A percentile compares a stretch with the other conserved stretches of the same genome.
Conservation (phyloP, 2,797 vertebrate genomes). For the Mareca penelope region DNA sequence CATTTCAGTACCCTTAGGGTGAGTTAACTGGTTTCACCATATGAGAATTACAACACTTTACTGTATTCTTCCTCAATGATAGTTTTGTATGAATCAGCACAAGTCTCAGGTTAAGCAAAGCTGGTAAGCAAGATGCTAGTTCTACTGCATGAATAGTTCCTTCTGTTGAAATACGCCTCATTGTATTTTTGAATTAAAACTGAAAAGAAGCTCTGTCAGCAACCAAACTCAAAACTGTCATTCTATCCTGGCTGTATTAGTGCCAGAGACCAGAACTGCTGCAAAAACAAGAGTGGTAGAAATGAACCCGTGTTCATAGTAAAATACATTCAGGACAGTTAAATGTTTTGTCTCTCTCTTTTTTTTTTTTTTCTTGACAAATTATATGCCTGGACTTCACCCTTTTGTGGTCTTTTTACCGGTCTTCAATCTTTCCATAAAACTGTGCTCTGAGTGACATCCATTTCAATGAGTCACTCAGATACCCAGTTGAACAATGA, state of each 20-base stretch:
- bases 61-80: conserved; percentile 21
- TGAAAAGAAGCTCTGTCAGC: not conserved
- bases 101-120: conserved; percentile 9
- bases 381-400: not conserved
- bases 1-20: not conserved
- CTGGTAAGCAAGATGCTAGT: not conserved
- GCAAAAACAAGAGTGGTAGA: not conserved
- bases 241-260: not conserved
- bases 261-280: not conserved
- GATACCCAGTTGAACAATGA: not conserved
- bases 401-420: not conserved
- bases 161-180: not conserved
- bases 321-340: not conserved
- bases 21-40: not conserved
- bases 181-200: not conserved
- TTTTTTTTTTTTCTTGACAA: not conserved
- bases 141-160: not conserved
- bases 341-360: not conserved
- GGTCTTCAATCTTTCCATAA: not conserved
- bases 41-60: not conserved
- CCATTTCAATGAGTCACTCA: not conserved
- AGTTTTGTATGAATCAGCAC: conserved; percentile 22
- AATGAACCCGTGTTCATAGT: not conserved
- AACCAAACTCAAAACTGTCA: not conserved
- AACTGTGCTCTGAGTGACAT: not conserved